These are phyloP conservation scores for Acronicta alni DNA, from an alignment of 2,888 invertebrate genomes.

Conservation along the genomic window DNA sequence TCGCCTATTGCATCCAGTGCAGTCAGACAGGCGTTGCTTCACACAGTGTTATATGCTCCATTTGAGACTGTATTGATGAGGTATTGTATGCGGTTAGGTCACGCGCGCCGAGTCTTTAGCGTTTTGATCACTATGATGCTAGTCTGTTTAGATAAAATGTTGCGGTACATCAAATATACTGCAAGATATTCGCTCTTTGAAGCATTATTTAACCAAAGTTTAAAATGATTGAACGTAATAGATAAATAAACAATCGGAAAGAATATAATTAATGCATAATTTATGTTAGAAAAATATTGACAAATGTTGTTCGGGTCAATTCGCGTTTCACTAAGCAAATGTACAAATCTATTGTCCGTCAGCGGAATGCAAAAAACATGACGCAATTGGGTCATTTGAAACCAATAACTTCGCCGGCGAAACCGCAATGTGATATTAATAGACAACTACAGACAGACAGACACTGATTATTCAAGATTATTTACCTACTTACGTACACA, in stretches of 20 bases:
- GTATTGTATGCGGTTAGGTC: slow-evolving; percentile 45
- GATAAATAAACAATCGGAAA: slow-evolving; percentile 17
- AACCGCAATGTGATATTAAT: slow-evolving; percentile 81
- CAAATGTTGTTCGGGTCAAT: slow-evolving; percentile 57
- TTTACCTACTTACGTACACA: slow-evolving; percentile 32
- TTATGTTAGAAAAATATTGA: slow-evolving; percentile 43
- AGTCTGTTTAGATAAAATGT: slow-evolving; percentile 20
- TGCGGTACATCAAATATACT: slow-evolving; percentile 7
- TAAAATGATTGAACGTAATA: background rate
- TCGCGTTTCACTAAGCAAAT: slow-evolving; percentile 66
- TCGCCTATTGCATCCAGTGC: slow-evolving; percentile 77
- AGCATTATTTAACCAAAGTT: background rate
- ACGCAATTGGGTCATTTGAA: slow-evolving; percentile 84
- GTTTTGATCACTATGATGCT: slow-evolving; percentile 28
- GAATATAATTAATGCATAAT: slow-evolving; percentile 14
- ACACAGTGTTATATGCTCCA: slow-evolving; percentile 54
- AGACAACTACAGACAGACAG: slow-evolving; percentile 65
- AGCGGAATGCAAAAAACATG: slow-evolving; percentile 80
- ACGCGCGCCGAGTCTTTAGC: slow-evolving; percentile 23
- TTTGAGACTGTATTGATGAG: slow-evolving; percentile 52
- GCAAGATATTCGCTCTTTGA: too few species aligned
- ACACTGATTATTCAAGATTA: slow-evolving; percentile 57
- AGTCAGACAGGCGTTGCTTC: slow-evolving; percentile 59
- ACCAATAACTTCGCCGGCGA: slow-evolving; percentile 78
- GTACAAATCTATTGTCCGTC: slow-evolving; percentile 78